Evolutionary conservation across 2,888 invertebrate genomes (phyloP).

Genomic region (Amiota mariae): DNA sequence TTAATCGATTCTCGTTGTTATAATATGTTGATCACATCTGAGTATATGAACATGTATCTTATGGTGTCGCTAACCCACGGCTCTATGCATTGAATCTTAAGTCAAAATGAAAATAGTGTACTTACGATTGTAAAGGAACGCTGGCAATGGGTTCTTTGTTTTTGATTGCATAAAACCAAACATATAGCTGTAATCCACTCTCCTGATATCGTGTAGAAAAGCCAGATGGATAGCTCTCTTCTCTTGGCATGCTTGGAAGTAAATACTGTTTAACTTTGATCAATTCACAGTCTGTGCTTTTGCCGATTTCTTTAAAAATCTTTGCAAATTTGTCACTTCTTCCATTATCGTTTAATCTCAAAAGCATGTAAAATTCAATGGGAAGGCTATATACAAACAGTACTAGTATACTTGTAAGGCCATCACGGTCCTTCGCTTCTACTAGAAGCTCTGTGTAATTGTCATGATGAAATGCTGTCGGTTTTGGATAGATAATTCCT

Average conservation of each 20-base stretch:
- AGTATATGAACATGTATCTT: no score
- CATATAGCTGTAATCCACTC: conserved; percentile 36
- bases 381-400: conserved; percentile 47
- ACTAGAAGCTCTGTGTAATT: conserved; percentile 47
- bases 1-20: no score
- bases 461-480: conserved; percentile 40
- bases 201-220: not conserved
- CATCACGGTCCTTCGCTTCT: conserved; percentile 56
- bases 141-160: conserved; percentile 40
- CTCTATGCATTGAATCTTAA: no score
- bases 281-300: conserved; percentile 37
- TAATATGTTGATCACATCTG: no score
- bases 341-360: conserved; percentile 42
- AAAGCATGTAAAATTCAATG: conserved; percentile 44
- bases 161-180: conserved; percentile 55
- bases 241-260: conserved; percentile 24
- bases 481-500: conserved; percentile 56
- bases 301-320: conserved; percentile 37
- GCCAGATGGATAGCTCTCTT: no score
- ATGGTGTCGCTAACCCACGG: no score
- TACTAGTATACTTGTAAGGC: conserved; percentile 41
- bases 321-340: conserved; percentile 31
- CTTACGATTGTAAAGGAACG: conserved; percentile 49
- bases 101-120: not conserved
- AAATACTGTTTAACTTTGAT: conserved; percentile 40